Conservation (phyloP, 2,797 vertebrate species). For the Chaunax sp. region DNA sequence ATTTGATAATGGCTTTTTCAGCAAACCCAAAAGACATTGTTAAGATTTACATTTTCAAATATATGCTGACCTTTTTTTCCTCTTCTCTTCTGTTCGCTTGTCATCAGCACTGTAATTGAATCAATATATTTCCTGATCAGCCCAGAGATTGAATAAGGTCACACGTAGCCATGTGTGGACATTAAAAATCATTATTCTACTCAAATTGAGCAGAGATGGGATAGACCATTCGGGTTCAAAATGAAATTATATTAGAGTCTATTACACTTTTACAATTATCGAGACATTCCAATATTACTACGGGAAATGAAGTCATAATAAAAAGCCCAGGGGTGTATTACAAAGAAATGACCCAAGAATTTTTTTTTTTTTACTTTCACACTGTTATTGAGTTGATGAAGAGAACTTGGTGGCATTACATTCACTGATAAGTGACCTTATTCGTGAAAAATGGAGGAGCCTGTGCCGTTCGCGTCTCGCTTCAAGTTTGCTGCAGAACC, state of each 20-base stretch:
- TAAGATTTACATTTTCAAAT: slow-evolving; percentile 99
- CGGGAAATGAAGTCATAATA: slow-evolving; percentile 99
- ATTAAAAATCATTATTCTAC: slow-evolving; percentile 99
- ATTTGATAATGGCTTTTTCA: slow-evolving; percentile 97
- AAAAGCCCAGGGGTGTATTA: slow-evolving; percentile 99
- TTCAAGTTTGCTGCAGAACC: slow-evolving; percentile 59
- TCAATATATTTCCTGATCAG: slow-evolving; percentile 99
- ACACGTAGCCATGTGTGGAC: slow-evolving; percentile 99
- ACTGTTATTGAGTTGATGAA: slow-evolving; percentile 94
- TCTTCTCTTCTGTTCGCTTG: slow-evolving; percentile 94
- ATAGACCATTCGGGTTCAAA: slow-evolving; percentile 96
- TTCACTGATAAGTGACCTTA: slow-evolving; percentile 95
- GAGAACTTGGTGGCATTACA: slow-evolving; percentile 92
- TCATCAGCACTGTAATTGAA: slow-evolving; percentile 99
- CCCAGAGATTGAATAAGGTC: slow-evolving; percentile 99
- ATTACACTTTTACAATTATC: slow-evolving; percentile 99
- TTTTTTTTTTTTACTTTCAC: slow-evolving; percentile 90
- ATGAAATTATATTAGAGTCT: slow-evolving; percentile 99
- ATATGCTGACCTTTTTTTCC: slow-evolving; percentile 98
- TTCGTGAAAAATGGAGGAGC: slow-evolving; percentile 86
- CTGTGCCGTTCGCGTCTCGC: slow-evolving; percentile 70
- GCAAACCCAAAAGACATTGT: slow-evolving; percentile 97
- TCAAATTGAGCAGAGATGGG: slow-evolving; percentile 97
- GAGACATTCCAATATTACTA: slow-evolving; percentile 99
- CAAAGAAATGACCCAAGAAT: slow-evolving; percentile 97